phyloP scores from a whole-genome alignment of 2,888 invertebrate genomes.

The Oscheius sp. region DNA sequence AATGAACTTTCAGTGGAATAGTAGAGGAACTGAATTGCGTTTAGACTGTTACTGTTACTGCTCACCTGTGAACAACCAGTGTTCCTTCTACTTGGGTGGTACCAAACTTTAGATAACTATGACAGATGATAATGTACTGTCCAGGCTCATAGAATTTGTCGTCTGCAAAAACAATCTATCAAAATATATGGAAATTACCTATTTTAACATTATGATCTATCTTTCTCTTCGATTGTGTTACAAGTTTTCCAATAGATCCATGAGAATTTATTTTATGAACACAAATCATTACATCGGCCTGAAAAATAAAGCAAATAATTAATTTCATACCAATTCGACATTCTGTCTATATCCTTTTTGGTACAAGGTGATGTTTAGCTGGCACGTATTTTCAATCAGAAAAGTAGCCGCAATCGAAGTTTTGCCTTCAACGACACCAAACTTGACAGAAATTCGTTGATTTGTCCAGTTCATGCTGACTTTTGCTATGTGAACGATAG shows the following conservation, averaged over 20 bases:
- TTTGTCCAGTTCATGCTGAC: slow-evolving; percentile 30
- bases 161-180: too few relatives aligned
- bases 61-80: slow-evolving; percentile 31
- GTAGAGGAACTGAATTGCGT: slow-evolving; percentile 79
- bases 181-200: slow-evolving; percentile 55
- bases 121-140: slow-evolving; percentile 40
- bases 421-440: slow-evolving; percentile 28
- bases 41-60: neutral
- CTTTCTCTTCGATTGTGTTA: slow-evolving; percentile 48
- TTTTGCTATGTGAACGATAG: slow-evolving; percentile 76
- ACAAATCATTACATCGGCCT: slow-evolving; percentile 60
- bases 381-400: slow-evolving; percentile 72
- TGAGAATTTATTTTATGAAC: slow-evolving; percentile 49
- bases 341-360: slow-evolving; percentile 86
- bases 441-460: slow-evolving; percentile 21
- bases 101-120: slow-evolving; percentile 21
- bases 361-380: slow-evolving; percentile 80
- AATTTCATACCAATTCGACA: slow-evolving; percentile 39
- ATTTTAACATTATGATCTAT: slow-evolving; percentile 42
- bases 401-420: slow-evolving; percentile 36
- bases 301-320: slow-evolving; percentile 13
- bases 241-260: slow-evolving; percentile 57
- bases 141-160: slow-evolving; percentile 62
- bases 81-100: slow-evolving; percentile 1
- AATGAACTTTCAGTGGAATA: too few relatives aligned